Evolutionary conservation across 2,797 vertebrate genomes (phyloP).

Genomic region (Sparus aurata): DNA sequence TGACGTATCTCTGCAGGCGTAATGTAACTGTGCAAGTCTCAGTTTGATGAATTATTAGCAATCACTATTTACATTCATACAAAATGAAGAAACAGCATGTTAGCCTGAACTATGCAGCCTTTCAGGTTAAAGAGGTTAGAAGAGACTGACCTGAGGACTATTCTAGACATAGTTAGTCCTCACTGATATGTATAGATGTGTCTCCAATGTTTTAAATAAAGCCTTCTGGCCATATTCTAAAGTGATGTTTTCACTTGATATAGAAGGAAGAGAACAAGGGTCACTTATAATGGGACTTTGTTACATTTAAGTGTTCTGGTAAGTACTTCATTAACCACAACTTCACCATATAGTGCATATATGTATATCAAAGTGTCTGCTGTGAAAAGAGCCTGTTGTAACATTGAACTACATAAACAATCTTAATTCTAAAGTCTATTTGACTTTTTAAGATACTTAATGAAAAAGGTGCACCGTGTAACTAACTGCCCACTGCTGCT

Average conservation of each 20-base stretch:
- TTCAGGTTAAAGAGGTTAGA: too few species aligned
- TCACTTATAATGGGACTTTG: not conserved
- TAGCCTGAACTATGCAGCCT: too few species aligned
- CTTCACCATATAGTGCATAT: not conserved
- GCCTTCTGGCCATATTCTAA: not conserved
- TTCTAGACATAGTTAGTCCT: not conserved
- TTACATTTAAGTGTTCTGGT: too few species aligned
- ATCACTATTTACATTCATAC: too few species aligned
- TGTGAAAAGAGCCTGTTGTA: not conserved
- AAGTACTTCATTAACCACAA: not conserved
- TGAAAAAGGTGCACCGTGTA: not conserved
- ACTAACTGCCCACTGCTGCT: too few species aligned
- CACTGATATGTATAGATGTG: not conserved
- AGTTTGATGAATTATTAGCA: not conserved
- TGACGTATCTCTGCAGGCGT: not conserved
- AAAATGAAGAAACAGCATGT: too few species aligned
- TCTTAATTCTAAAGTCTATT: too few species aligned
- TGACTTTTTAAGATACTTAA: not conserved
- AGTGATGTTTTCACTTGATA: not conserved
- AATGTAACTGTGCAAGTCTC: not conserved
- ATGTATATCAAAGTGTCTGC: not conserved
- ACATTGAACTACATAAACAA: too few species aligned
- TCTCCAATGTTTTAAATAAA: not conserved
- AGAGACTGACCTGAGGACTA: not conserved
- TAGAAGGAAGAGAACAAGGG: not conserved